A percentile compares a stretch with the other conserved stretches of the same genome.
Evolutionary conservation across 2,888 invertebrate species (phyloP).

Genomic region (Odontothrips loti): DNA sequence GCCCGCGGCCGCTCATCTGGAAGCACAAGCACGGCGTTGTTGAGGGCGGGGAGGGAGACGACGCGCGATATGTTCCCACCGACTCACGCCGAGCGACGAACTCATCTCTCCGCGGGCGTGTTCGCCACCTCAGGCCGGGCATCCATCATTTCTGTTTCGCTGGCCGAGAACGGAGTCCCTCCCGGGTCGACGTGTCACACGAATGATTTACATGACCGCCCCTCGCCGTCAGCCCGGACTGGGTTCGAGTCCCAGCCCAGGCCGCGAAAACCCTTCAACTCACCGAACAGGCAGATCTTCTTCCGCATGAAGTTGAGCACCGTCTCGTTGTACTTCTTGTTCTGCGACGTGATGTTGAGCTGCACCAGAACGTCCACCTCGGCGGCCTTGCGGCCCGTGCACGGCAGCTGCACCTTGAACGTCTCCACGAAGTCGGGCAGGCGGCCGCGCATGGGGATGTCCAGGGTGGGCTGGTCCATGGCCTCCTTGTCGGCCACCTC

Average conservation of each 20-base stretch:
- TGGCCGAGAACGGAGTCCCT: not conserved
- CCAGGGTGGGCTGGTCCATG: conserved; percentile 73
- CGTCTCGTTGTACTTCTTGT: conserved; percentile 63
- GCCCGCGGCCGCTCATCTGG: not conserved
- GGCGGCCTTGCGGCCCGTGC: conserved; percentile 73
- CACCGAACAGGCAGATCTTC: conserved; percentile 82
- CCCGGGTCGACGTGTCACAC: not conserved
- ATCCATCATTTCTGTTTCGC: conserved; percentile 4
- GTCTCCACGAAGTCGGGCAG: conserved; percentile 74
- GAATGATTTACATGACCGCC: too few relatives aligned
- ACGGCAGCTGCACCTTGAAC: conserved; percentile 73
- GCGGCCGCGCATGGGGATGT: conserved; percentile 73
- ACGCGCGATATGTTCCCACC: not conserved
- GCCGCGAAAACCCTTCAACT: conserved; percentile 36
- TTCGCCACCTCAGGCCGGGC: conserved; percentile 2
- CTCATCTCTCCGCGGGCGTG: not conserved
- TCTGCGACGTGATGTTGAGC: conserved; percentile 71
- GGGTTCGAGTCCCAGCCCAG: too few relatives aligned
- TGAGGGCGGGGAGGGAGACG: not conserved
- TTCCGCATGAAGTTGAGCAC: conserved; percentile 73
- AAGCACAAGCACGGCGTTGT: not conserved
- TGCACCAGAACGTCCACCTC: conserved; percentile 78
- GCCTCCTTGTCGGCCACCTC: conserved; percentile 74
- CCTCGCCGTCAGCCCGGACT: not conserved
- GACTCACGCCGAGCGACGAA: not conserved